These are phyloP conservation scores for Lethenteron camtschaticum DNA, from an alignment of 2,113 vertebrate species.

Conservation along the genomic window DNA sequence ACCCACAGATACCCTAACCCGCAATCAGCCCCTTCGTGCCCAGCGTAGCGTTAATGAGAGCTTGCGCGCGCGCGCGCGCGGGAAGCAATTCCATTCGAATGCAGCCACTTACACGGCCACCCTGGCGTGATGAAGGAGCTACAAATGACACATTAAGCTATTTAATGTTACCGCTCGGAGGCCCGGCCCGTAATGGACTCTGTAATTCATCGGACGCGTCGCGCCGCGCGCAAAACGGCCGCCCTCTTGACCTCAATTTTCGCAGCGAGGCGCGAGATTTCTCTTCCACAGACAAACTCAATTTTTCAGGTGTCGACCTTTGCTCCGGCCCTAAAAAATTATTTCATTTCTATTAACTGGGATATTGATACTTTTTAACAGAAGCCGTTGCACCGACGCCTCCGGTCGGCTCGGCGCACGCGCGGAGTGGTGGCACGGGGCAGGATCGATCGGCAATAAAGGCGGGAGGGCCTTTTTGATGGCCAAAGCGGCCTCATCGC, in stretches of 20 bases:
- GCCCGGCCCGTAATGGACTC: conserved; percentile 59
- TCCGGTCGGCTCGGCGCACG: too few species aligned
- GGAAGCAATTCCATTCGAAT: conserved; percentile 3
- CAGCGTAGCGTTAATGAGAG: too few species aligned
- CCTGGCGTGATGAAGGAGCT: conserved; percentile 42
- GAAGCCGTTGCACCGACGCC: too few species aligned
- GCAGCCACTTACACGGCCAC: conserved; percentile 2
- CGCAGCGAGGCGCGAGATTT: conserved; percentile 51
- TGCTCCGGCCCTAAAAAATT: conserved; percentile 53
- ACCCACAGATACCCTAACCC: not conserved
- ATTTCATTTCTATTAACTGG: conserved; percentile 70
- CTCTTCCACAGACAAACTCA: conserved; percentile 55
- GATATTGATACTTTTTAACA: conserved; percentile 40
- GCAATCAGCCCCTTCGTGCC: not conserved
- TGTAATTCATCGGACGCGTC: conserved; percentile 58
- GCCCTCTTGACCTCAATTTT: conserved; percentile 55
- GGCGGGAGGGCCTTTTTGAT: too few species aligned
- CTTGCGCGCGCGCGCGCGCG: not conserved
- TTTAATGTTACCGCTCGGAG: conserved; percentile 56
- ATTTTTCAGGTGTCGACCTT: conserved; percentile 68
- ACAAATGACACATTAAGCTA: conserved; percentile 63
- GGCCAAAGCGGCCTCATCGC: too few species aligned
- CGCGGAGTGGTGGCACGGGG: too few species aligned
- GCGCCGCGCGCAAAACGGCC: conserved; percentile 59
- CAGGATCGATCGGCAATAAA: too few species aligned